phyloP scores from a whole-genome alignment of 2,888 invertebrate genomes.

The Dryocosmus kuriphilus region DNA sequence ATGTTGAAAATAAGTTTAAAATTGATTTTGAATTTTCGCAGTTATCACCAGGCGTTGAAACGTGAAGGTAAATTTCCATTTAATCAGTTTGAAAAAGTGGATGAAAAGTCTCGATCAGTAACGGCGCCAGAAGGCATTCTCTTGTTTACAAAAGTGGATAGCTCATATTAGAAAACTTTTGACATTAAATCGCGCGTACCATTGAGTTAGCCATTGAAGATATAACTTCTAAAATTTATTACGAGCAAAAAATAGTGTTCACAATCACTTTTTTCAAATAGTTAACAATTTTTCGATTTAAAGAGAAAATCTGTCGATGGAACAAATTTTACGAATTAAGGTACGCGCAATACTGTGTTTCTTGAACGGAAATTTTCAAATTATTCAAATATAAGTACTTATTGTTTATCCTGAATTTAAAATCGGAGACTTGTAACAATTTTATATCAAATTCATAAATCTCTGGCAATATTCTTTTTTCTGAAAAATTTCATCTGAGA shows the following conservation, averaged over 20 bases:
- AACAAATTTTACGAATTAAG: too few relatives aligned
- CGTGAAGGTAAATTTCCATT: constrained; percentile 8
- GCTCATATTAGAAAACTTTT: constrained; percentile 30
- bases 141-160: constrained; percentile 26
- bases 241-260: not conserved
- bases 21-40: not conserved
- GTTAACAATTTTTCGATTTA: not conserved
- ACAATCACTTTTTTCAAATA: not conserved
- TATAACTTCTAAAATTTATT: not conserved
- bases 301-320: not conserved
- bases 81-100: not conserved
- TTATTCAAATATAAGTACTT: too few relatives aligned
- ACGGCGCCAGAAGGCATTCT: constrained; percentile 7
- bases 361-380: too few relatives aligned
- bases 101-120: constrained; percentile 1
- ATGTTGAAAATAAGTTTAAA: not conserved
- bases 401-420: too few relatives aligned
- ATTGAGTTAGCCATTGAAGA: not conserved
- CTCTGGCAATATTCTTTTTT: too few relatives aligned
- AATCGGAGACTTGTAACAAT: too few relatives aligned
- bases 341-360: too few relatives aligned
- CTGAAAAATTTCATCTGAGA: too few relatives aligned
- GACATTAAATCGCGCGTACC: not conserved
- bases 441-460: too few relatives aligned
- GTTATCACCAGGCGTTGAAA: not conserved